These are phyloP conservation scores for Hydrotaea diabolus DNA, from an alignment of 2,888 invertebrate species.

Conservation along the genomic window DNA sequence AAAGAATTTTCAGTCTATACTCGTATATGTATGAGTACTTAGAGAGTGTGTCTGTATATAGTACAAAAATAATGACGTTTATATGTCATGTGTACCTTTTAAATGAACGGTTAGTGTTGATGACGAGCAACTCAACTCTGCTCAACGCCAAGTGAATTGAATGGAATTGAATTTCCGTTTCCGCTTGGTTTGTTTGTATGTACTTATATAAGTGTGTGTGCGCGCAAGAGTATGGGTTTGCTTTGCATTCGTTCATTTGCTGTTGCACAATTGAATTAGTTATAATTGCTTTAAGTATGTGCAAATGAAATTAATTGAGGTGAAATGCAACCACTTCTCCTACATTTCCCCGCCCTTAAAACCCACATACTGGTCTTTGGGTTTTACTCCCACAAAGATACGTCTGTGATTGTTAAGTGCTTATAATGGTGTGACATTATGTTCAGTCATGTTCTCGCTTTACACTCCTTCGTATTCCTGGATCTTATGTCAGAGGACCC, in stretches of 20 bases:
- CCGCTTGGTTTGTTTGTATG: neutral
- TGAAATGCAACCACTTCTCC: neutral
- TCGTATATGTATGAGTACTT: neutral
- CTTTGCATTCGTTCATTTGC: neutral
- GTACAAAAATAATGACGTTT: neutral
- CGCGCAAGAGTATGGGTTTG: neutral
- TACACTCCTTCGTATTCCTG: neutral
- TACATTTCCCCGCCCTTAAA: neutral
- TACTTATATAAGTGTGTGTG: conserved; percentile 10
- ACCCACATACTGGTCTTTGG: too few species aligned
- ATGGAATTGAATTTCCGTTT: conserved; percentile 24
- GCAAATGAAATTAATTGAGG: conserved; percentile 29
- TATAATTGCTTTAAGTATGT: conserved; percentile 34
- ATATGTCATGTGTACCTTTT: neutral
- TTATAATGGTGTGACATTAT: neutral
- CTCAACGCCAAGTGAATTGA: neutral
- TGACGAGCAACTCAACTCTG: neutral
- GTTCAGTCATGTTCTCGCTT: neutral
- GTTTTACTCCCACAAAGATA: neutral
- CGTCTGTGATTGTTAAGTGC: neutral
- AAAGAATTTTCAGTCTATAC: neutral
- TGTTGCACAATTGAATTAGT: conserved; percentile 30
- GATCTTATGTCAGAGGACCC: neutral
- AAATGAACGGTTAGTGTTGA: neutral
- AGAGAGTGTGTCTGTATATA: neutral